Percentiles rank a stretch among this genome's conserved stretches.
Conservation (phyloP, 37 sponge, comb jelly and placozoan genomes). For the Spongilla lacustris region DNA sequence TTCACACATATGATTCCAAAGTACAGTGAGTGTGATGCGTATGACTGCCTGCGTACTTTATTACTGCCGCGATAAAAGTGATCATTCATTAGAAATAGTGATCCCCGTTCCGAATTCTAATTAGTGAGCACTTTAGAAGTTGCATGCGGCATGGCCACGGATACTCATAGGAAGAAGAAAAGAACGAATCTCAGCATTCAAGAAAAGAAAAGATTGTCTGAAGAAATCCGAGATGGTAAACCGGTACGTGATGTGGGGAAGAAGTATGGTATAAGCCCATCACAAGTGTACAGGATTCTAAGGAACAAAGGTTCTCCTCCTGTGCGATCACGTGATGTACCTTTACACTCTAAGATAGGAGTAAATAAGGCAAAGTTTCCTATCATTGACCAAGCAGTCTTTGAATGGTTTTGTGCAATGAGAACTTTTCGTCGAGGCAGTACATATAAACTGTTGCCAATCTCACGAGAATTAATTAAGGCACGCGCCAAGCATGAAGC, state of each 20-base stretch:
- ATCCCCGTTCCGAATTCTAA: neutral
- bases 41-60: neutral
- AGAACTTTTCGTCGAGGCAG: neutral
- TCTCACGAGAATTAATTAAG: too few species aligned
- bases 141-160: neutral
- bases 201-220: neutral
- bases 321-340: neutral
- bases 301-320: neutral
- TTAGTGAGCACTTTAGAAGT: neutral
- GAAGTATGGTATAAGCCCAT: neutral
- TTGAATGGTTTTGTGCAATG: neutral
- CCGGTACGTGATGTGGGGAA: neutral
- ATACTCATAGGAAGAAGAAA: neutral
- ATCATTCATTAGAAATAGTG: neutral
- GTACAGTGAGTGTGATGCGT: neutral
- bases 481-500: too few species aligned
- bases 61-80: neutral
- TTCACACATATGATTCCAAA: neutral
- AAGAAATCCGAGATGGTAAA: neutral
- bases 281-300: neutral
- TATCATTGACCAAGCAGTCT: neutral
- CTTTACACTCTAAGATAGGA: neutral
- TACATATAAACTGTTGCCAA: neutral
- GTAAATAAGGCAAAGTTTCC: neutral
- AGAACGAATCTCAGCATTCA: neutral